Evolutionary conservation across 1,140 invertebrate species (phyloP).

Genomic region (Thrips palmi): DNA sequence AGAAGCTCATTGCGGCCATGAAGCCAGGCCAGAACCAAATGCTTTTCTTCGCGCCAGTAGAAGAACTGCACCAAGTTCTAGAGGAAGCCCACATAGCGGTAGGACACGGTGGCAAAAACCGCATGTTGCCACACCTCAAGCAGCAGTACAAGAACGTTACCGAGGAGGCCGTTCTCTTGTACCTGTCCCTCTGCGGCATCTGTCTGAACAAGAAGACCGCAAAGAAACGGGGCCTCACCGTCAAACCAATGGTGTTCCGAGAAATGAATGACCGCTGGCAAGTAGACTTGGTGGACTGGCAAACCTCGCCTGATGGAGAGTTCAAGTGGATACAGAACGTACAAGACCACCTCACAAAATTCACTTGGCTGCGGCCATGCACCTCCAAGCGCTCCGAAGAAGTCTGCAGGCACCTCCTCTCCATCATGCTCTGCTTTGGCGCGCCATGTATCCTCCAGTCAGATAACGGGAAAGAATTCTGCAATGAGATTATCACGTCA

Average conservation of each 20-base stretch:
- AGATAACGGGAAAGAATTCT: conserved; percentile 15
- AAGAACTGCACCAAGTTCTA: conserved; percentile 17
- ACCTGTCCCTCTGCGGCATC: conserved; percentile 6
- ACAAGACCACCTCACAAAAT: conserved; percentile 29
- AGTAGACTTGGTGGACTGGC: conserved; percentile 28
- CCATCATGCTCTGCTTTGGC: conserved; percentile 18
- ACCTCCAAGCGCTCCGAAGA: conserved; percentile 15
- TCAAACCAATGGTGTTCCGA: conserved; percentile 19
- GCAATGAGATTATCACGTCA: conserved; percentile 20
- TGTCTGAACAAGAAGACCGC: conserved; percentile 7
- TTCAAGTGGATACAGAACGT: conserved; percentile 27
- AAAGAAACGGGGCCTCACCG: conserved; percentile 18
- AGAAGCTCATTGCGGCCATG: no score
- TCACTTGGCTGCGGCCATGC: conserved; percentile 19
- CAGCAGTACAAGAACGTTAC: conserved; percentile 15
- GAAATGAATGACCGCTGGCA: conserved; percentile 24
- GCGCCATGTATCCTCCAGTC: conserved; percentile 16
- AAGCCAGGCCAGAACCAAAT: no score
- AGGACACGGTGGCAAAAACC: conserved; percentile 17
- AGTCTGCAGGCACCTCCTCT: conserved; percentile 14
- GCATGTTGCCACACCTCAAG: no score
- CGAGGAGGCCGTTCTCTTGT: conserved; percentile 1
- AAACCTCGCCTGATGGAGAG: conserved; percentile 22
- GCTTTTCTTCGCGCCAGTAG: no score
- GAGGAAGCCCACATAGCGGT: conserved; percentile 15